Evolutionary conservation across 2,113 vertebrate species (phyloP), one percentile per base, ranked within the genome.

Genomic region (Oriolus oriolus): DNA sequence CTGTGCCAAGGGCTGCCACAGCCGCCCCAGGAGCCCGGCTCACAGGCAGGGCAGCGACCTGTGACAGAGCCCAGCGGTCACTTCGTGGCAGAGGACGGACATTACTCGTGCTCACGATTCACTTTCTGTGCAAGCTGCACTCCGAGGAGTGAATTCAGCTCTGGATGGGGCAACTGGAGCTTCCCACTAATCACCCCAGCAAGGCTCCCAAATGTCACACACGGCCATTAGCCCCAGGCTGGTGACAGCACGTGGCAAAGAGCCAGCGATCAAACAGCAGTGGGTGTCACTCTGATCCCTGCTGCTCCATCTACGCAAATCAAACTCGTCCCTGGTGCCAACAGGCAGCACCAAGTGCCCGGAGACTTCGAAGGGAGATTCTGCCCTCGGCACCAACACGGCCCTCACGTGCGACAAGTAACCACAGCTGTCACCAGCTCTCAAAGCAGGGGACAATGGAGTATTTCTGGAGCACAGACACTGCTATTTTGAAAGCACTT

Each of bases 11-110:
- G 31, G 5, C 24, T 26, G 56, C 37, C 30, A 2, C 16, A 44
- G 78, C n/a, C 61, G 3, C 35, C 9, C 24, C 12, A 11, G 45
- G 13, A 28, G n/a, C 35, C 26, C 0, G 21, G 47, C 57, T 20
- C 52, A 7, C 23, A 0, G 0, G 4, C 9, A 9, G 50, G 52
- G 7, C 24, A 16, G 42, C 0, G 0, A 11, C 54, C 45, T 3
- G 8, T 6, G 39, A 22, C 41, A 26, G 4, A 1, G 6, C 16
- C 7, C 5, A 54, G 41, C 1, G 1, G 49, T 19, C n/a, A 2
- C 78, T 20, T 6, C 80, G 8, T 0, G 4, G 18, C 70, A 15
- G 3, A 31, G 61, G 20, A 21, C 2, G 6, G 13, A 13, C 2
- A n/a, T n/a, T n/a, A n/a, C 61, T 20, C 2, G 1, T 10, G 73